Evolutionary conservation across 2,113 vertebrate species (phyloP).

Genomic region (Clupea harengus): DNA sequence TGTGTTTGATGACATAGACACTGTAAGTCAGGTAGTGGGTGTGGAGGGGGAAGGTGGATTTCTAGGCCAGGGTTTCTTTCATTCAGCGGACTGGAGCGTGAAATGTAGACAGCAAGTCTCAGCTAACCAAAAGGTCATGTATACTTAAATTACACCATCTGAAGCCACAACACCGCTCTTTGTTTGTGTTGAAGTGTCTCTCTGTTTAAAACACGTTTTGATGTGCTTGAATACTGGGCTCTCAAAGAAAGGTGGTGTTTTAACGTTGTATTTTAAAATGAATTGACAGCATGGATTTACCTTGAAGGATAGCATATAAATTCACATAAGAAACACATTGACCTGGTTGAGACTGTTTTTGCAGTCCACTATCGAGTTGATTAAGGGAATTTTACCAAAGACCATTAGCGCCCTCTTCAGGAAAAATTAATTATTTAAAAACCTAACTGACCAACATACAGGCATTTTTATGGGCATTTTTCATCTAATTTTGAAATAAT

Average conservation of each 20-base stretch:
- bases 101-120: conserved; percentile 14
- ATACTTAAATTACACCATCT: conserved; percentile 16
- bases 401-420: not conserved
- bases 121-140: not conserved
- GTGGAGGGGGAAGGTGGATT: not conserved
- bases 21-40: not conserved
- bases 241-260: not conserved
- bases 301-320: not conserved
- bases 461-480: not conserved
- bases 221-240: not conserved
- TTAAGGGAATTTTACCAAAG: not conserved
- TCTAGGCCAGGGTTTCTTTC: conserved; percentile 10
- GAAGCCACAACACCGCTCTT: not conserved
- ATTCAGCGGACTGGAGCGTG: conserved; percentile 2
- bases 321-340: not conserved
- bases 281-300: not conserved
- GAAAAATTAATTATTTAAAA: not conserved
- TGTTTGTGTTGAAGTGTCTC: conserved; percentile 11
- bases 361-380: not conserved
- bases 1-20: not conserved
- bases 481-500: too few relatives aligned
- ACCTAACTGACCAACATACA: not conserved
- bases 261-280: not conserved
- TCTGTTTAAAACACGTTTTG: conserved; percentile 13
- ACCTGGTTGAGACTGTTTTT: not conserved